phyloP scores from a whole-genome alignment of 2,888 invertebrate genomes.

The Epsilonema sp. region DNA sequence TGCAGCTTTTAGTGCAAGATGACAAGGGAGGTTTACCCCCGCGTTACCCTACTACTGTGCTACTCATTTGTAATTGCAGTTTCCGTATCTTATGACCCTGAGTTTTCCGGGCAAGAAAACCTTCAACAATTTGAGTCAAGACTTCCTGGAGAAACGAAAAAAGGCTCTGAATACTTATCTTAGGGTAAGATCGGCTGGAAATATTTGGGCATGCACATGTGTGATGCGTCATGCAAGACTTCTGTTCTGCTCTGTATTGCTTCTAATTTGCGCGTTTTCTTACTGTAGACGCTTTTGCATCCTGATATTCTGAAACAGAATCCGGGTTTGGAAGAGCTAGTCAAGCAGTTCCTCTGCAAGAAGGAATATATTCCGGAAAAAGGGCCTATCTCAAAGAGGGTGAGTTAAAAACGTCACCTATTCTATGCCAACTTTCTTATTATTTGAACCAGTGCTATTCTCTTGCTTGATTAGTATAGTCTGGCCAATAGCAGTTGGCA shows the following conservation, averaged over 20 bases:
- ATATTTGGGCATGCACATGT: conserved; percentile 42
- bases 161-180: conserved; percentile 53
- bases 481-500: too few relatives aligned
- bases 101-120: conserved; percentile 74
- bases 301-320: conserved; percentile 42
- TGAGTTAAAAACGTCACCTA: not conserved
- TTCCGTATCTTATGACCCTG: conserved; percentile 52
- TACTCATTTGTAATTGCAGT: too few relatives aligned
- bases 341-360: conserved; percentile 25
- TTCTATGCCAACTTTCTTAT: not conserved
- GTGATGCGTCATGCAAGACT: too few relatives aligned
- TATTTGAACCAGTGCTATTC: too few relatives aligned
- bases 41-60: too few relatives aligned
- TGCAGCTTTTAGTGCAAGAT: too few relatives aligned
- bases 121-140: conserved; percentile 65
- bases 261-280: too few relatives aligned
- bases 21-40: too few relatives aligned
- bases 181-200: conserved; percentile 29
- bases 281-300: conserved; percentile 37
- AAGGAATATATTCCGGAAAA: conserved; percentile 17
- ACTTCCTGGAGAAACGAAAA: conserved; percentile 61
- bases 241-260: too few relatives aligned
- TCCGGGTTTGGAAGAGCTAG: conserved; percentile 38
- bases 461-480: not conserved
- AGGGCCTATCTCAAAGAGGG: conserved; percentile 16